A percentile compares a stretch with the other conserved stretches of the same genome.
Evolutionary conservation across 2,113 vertebrate genomes (phyloP).

Genomic region (Piaya cayana): DNA sequence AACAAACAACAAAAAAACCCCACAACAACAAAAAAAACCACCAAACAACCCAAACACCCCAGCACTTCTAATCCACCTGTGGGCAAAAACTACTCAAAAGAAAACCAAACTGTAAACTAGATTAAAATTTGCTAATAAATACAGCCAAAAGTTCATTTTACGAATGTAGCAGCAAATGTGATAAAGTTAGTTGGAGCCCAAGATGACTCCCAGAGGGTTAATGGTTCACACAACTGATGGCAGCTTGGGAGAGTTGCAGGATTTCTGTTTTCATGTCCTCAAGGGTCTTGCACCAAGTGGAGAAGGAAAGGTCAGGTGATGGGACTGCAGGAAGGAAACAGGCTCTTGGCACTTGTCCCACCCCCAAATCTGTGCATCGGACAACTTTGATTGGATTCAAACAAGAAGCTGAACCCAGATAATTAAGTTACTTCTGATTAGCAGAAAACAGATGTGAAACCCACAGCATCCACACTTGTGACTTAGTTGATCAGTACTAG

Average conservation of each 20-base stretch:
- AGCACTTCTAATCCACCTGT: slow-evolving; percentile 50
- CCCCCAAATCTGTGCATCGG: slow-evolving; percentile 58
- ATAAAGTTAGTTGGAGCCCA: slow-evolving; percentile 69
- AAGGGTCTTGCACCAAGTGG: slow-evolving; percentile 73
- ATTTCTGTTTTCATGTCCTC: slow-evolving; percentile 72
- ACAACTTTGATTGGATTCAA: slow-evolving; percentile 72
- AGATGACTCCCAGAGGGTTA: slow-evolving; percentile 66
- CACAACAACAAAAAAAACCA: too few species aligned
- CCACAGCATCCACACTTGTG: slow-evolving; percentile 74
- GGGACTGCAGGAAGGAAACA: slow-evolving; percentile 35
- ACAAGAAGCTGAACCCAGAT: slow-evolving; percentile 52
- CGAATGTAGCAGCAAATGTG: slow-evolving; percentile 79
- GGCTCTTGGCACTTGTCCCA: slow-evolving; percentile 58
- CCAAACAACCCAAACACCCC: slow-evolving; percentile 35
- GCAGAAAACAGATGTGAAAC: slow-evolving; percentile 83
- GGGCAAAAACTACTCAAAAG: slow-evolving; percentile 66
- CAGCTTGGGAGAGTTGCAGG: slow-evolving; percentile 74
- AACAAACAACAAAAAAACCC: not conserved
- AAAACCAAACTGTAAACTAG: slow-evolving; percentile 66
- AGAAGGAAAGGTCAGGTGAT: slow-evolving; percentile 63
- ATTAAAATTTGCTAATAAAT: slow-evolving; percentile 75
- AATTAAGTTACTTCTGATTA: slow-evolving; percentile 71
- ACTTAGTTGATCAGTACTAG: slow-evolving; percentile 15
- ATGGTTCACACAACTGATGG: slow-evolving; percentile 70
- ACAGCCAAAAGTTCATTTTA: slow-evolving; percentile 76